Conservation (phyloP, 1,140 invertebrate genomes). For the Yoshiicerus persimilis region DNA sequence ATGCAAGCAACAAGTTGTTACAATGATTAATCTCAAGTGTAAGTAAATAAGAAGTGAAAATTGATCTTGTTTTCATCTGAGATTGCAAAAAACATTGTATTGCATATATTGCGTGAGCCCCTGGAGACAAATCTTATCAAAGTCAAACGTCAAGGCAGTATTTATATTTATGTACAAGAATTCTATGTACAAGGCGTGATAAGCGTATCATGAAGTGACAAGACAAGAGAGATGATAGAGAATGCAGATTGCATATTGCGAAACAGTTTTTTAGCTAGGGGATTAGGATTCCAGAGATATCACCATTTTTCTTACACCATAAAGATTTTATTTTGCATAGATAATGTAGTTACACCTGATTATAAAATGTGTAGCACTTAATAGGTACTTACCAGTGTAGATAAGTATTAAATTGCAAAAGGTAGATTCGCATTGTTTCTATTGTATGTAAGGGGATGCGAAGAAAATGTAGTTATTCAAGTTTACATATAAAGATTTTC, state of each 20-base stretch:
- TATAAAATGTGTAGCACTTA: background rate
- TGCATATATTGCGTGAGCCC: background rate
- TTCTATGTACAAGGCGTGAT: background rate
- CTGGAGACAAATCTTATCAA: background rate
- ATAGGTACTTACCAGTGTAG: background rate
- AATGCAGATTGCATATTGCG: background rate
- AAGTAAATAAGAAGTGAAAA: background rate
- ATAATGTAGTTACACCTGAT: background rate
- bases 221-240: background rate
- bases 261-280: background rate
- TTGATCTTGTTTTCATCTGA: background rate
- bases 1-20: background rate
- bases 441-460: background rate
- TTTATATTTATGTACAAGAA: background rate
- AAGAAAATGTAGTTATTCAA: background rate
- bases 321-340: background rate
- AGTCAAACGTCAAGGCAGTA: background rate
- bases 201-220: too few species aligned
- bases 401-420: background rate
- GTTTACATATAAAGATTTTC: slow-evolving; percentile 11
- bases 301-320: background rate
- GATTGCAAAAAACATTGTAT: background rate
- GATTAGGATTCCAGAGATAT: background rate
- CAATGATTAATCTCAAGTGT: background rate
- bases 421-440: background rate